phyloP scores from a whole-genome alignment of 2,797 vertebrate species.

The Brotogeris chrysoptera region DNA sequence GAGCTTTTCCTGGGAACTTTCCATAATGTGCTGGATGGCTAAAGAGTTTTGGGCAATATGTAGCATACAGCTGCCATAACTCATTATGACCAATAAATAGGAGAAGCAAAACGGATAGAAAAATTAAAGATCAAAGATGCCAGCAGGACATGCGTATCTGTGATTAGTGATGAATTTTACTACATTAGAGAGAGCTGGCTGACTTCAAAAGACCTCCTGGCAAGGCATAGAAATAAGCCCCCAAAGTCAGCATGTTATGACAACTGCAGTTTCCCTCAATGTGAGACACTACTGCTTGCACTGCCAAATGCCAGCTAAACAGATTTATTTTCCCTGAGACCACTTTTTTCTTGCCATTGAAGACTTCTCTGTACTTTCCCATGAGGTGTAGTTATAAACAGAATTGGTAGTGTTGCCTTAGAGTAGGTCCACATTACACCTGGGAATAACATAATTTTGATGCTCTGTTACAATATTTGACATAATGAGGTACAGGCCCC shows the following conservation, averaged over 20 bases:
- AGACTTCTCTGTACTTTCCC: background rate
- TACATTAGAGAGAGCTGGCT: background rate
- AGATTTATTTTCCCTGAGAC: constrained; percentile 2
- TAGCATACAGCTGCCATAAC: constrained; percentile 47
- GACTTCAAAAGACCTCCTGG: constrained; percentile 50
- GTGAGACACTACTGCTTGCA: background rate
- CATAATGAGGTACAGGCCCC: background rate
- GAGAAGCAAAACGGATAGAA: constrained; percentile 32
- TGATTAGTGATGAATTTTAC: constrained; percentile 48
- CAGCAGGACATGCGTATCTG: background rate
- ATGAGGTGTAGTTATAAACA: background rate
- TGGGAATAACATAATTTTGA: background rate
- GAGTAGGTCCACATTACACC: background rate
- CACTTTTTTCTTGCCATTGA: background rate
- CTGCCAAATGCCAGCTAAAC: background rate
- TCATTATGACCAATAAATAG: constrained; percentile 46
- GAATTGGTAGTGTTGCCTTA: background rate
- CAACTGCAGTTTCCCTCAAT: background rate
- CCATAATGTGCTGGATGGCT: constrained; percentile 26
- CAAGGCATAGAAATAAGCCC: background rate
- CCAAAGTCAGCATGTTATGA: background rate
- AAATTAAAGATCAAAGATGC: constrained; percentile 56
- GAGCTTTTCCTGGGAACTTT: constrained; percentile 67
- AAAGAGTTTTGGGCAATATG: constrained; percentile 43
- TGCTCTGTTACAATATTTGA: background rate